Evolutionary conservation across 2,113 vertebrate species (phyloP).

Genomic region (Greenwoodochromis staneri): DNA sequence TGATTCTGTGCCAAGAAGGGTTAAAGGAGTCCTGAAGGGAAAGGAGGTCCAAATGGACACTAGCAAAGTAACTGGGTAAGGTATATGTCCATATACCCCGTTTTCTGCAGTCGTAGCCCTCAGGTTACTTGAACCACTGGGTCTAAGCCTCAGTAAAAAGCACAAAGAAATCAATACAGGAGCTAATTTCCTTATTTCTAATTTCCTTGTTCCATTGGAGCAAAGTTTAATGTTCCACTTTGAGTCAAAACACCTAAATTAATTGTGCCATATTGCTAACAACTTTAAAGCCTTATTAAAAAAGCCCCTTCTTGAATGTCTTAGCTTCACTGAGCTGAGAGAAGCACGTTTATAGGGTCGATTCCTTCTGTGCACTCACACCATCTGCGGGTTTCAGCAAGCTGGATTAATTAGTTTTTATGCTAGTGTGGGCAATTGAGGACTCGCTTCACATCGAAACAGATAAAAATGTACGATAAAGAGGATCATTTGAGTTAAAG

Average conservation of each 20-base stretch:
- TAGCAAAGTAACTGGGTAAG: not conserved
- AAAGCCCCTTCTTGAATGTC: not conserved
- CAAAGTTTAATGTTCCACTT: not conserved
- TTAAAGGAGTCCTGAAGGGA: not conserved
- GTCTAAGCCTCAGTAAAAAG: not conserved
- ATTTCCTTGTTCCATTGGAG: not conserved
- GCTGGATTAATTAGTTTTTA: not conserved
- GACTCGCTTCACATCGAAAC: not conserved
- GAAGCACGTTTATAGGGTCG: not conserved
- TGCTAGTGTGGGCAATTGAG: not conserved
- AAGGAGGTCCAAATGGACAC: not conserved
- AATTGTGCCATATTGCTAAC: not conserved
- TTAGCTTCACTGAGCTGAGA: not conserved
- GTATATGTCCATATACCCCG: not conserved
- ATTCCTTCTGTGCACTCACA: not conserved
- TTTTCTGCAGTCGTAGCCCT: not conserved
- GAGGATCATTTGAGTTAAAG: not conserved
- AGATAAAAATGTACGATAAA: not conserved
- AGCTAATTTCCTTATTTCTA: not conserved
- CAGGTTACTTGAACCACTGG: not conserved
- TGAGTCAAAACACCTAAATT: not conserved
- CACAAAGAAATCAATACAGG: not conserved
- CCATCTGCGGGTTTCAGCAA: not conserved
- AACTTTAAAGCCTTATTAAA: not conserved
- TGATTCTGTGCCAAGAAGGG: not conserved